Evolutionary conservation across 35 echinoderm and acorn worm genomes (phyloP).

Genomic region (Lytechinus variegatus): DNA sequence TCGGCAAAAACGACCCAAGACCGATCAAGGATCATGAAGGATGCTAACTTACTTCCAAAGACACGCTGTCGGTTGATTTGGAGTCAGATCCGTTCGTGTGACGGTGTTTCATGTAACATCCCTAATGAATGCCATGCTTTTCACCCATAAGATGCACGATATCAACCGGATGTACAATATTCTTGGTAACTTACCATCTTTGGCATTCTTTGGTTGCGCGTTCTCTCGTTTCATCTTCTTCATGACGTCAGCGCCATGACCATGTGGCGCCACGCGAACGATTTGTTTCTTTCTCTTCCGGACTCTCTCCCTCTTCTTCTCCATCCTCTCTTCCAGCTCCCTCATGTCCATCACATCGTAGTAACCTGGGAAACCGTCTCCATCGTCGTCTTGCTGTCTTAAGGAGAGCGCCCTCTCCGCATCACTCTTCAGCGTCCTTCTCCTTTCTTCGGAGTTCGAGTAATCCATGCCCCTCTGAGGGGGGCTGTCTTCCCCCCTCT

Average conservation of each 20-base stretch:
- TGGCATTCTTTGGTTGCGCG: not conserved
- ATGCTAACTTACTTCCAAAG: too few relatives aligned
- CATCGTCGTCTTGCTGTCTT: not conserved
- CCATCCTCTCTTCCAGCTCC: slow-evolving; percentile 28
- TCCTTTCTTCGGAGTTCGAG: not conserved
- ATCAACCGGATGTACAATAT: not conserved
- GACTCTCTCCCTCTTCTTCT: not conserved
- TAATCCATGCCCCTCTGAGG: not conserved
- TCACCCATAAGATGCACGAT: not conserved
- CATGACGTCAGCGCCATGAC: not conserved
- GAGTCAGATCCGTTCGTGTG: too few relatives aligned
- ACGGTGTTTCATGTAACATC: not conserved
- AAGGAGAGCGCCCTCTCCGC: not conserved
- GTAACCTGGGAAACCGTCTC: not conserved
- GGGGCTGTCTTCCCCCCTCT: not conserved
- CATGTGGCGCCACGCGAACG: not conserved
- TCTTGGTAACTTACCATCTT: not conserved
- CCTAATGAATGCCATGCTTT: not conserved
- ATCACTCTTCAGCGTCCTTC: not conserved
- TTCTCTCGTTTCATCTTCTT: not conserved
- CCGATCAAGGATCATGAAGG: too few relatives aligned
- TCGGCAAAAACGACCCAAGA: too few relatives aligned
- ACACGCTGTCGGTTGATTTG: too few relatives aligned
- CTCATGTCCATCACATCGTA: not conserved
- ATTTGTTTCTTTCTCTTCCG: slow-evolving; percentile 10